These are phyloP conservation scores for Strix occidentalis DNA, from an alignment of 2,797 vertebrate genomes.

Conservation along the genomic window DNA sequence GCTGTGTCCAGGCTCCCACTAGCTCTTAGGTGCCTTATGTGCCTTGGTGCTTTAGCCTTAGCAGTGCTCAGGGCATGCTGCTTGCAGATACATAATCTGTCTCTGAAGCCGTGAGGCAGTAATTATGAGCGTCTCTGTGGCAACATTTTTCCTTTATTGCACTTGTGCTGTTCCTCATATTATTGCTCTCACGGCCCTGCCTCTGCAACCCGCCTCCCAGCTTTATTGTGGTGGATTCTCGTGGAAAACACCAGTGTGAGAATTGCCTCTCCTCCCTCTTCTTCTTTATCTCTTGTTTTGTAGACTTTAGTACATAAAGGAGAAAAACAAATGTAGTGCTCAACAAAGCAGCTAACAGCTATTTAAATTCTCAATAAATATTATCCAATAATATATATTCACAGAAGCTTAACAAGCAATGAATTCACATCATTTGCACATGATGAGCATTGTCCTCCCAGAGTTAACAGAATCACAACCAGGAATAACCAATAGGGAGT, in stretches of 20 bases:
- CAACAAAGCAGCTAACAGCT: background rate
- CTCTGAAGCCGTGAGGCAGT: background rate
- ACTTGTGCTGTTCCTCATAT: background rate
- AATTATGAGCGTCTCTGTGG: background rate
- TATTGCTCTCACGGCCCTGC: background rate
- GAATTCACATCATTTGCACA: background rate
- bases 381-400: background rate
- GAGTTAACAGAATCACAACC: background rate
- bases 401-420: background rate
- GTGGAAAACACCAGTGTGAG: background rate
- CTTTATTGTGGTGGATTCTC: background rate
- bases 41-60: background rate
- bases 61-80: background rate
- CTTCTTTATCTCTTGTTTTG: background rate
- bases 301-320: background rate
- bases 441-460: background rate
- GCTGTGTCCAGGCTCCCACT: background rate
- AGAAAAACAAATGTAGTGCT: background rate
- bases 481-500: background rate
- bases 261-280: background rate
- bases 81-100: background rate
- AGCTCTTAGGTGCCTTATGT: background rate
- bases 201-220: background rate
- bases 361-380: background rate
- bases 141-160: background rate